Evolutionary conservation across 2,888 invertebrate species (phyloP), one percentile per base, ranked within the genome.

Genomic region (Synanthedon vespiformis): DNA sequence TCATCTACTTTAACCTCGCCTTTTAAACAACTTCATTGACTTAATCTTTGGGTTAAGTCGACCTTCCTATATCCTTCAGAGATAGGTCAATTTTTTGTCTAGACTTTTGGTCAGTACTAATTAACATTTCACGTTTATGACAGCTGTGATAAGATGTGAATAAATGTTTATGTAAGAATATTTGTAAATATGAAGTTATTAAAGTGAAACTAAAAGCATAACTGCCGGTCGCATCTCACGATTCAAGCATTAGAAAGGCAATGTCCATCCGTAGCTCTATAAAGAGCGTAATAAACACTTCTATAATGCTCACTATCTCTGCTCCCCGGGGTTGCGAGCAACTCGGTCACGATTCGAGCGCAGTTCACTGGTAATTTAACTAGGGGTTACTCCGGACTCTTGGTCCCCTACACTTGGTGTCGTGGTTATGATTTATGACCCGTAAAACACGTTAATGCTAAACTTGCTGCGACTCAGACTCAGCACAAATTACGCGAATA

Each of bases 241-340:
- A 61, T 51, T 40, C 48, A 34, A 27, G 48, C 58, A 54, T 61
- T 61, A 59, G 59, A 58, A 53, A 55, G 50, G 56, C 22, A 14
- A 4, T 12, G 48, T 12, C 22, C 48, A 48, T 48, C 53, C 40
- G 47, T 55, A 44, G 51, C 51, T 53, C 60, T 53, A 55, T 54
- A 56, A 57, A 58, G 58, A 55, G 56, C 40, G 56, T 54, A 60
- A 60, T 60, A 59, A 63, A 61, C 61, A 62, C 60, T 48, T 48
- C 48, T 18, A 48, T 48, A 52, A 41, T 6, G 40, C 40, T 18
- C 44, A 40, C 18, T 40, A 18, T 40, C 55, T 54, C 55, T 55
- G 55, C 56, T 53, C 49, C 41, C 48, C 40, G 44, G 44, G 8
- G 47, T 55, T 54, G 27, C 48, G 13, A 44, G 44, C 44, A n/a